Percentiles rank a stretch among this genome's conserved stretches.
Evolutionary conservation across 2,797 vertebrate genomes (phyloP).

Genomic region (Ctenosaura bakeri): DNA sequence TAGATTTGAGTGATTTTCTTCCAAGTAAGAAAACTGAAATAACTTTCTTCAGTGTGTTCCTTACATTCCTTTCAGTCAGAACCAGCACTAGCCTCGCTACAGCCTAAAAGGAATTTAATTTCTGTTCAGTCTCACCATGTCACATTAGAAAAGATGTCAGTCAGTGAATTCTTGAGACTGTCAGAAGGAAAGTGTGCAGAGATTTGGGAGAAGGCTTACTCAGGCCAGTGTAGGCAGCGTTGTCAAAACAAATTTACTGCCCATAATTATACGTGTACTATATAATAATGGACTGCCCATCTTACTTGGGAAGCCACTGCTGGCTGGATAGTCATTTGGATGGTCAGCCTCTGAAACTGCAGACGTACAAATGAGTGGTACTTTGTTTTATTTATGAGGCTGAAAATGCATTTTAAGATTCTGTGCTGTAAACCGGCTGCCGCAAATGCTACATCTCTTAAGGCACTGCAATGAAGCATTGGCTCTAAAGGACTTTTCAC

Average conservation of each 20-base stretch:
- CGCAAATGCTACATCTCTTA: conserved; percentile 74
- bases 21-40: conserved; percentile 14
- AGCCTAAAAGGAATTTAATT: not conserved
- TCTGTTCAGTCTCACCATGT: conserved; percentile 9
- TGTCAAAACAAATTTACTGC: conserved; percentile 67
- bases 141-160: conserved; percentile 18
- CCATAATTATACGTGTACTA: conserved; percentile 72
- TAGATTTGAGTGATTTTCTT: not conserved
- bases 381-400: conserved; percentile 81
- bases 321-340: conserved; percentile 77
- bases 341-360: conserved; percentile 72
- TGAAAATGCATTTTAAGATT: conserved; percentile 79
- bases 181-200: conserved; percentile 45
- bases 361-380: conserved; percentile 67
- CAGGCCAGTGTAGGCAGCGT: conserved; percentile 59
- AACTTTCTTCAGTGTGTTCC: not conserved
- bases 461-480: conserved; percentile 65
- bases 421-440: conserved; percentile 75
- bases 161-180: conserved; percentile 51
- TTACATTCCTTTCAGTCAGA: conserved; percentile 1
- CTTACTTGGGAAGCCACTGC: conserved; percentile 69
- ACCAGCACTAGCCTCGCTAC: not conserved
- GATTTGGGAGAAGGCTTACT: conserved; percentile 60
- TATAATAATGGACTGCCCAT: conserved; percentile 66
- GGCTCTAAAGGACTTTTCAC: conserved; percentile 48